phyloP scores from a whole-genome alignment of 2,113 vertebrate genomes.

The Raja brachyura region DNA sequence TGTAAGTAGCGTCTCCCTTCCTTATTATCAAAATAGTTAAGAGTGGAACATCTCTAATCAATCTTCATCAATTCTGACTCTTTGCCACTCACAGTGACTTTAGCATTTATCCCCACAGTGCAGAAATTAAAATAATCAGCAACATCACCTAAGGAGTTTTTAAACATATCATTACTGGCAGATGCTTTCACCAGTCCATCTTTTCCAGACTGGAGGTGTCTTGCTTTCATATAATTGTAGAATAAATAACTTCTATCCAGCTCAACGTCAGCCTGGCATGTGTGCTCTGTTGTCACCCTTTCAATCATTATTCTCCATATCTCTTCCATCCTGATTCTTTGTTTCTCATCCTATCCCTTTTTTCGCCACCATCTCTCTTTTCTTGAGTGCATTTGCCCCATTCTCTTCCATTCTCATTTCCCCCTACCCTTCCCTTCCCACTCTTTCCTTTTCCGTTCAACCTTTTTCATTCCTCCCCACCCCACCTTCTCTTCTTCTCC shows the following conservation, averaged over 20 bases:
- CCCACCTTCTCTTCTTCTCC: too few relatives aligned
- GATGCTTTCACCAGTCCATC: too few relatives aligned
- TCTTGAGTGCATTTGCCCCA: too few relatives aligned
- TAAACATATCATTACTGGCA: background rate
- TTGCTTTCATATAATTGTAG: too few relatives aligned
- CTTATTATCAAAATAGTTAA: background rate
- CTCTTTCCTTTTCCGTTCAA: too few relatives aligned
- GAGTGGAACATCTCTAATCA: background rate
- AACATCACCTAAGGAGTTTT: background rate
- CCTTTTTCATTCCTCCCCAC: too few relatives aligned
- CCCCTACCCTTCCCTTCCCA: too few relatives aligned
- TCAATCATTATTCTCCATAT: background rate
- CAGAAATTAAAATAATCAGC: background rate
- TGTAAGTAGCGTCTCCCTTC: background rate
- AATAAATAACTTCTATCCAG: background rate
- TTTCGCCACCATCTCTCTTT: background rate
- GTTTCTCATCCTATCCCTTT: background rate
- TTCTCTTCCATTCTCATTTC: too few relatives aligned
- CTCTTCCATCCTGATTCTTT: background rate
- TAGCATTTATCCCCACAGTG: background rate
- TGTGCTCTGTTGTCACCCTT: background rate
- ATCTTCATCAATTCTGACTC: background rate
- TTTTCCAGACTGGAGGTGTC: too few relatives aligned
- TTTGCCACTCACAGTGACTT: background rate
- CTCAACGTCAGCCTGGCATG: background rate